phyloP scores from a whole-genome alignment of 2,888 invertebrate genomes.

The Cheilosia variabilis region DNA sequence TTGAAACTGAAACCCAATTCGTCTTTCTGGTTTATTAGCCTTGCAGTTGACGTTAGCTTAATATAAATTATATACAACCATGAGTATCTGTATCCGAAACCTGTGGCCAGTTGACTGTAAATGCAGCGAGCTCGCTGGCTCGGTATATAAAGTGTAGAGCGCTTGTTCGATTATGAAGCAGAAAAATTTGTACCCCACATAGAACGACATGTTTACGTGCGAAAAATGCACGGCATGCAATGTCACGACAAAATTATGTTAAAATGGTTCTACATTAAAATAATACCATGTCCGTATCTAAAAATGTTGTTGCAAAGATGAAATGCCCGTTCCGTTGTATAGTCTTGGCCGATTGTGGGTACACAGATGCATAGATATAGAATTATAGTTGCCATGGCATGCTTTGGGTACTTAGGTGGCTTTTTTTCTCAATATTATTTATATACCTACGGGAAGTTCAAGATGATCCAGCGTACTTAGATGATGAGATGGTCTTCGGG shows the following conservation, averaged over 20 bases:
- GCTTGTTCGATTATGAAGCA: constrained; percentile 70
- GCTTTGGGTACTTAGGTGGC: constrained; percentile 42
- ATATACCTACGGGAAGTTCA: constrained; percentile 35
- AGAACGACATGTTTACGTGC: constrained; percentile 76
- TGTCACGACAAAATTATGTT: constrained; percentile 80
- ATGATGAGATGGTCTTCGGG: constrained; percentile 54
- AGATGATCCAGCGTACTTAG: constrained; percentile 30
- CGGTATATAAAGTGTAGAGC: neutral
- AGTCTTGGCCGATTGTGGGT: constrained; percentile 30
- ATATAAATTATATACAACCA: constrained; percentile 18
- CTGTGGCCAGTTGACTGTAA: constrained; percentile 30
- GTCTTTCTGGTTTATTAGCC: constrained; percentile 42
- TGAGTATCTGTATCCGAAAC: neutral
- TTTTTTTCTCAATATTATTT: constrained; percentile 13
- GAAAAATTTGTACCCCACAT: constrained; percentile 74
- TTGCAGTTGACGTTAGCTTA: constrained; percentile 18
- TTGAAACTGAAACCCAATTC: constrained; percentile 31
- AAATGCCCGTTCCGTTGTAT: constrained; percentile 51
- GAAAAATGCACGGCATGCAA: constrained; percentile 79
- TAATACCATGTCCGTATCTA: constrained; percentile 76
- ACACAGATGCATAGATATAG: constrained; percentile 42
- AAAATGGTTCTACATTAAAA: constrained; percentile 79
- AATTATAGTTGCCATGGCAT: constrained; percentile 34
- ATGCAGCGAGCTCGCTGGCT: constrained; percentile 4
- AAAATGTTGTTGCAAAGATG: constrained; percentile 70